Evolutionary conservation across 1,140 invertebrate genomes (phyloP), one percentile per base, ranked within the genome.

Genomic region (Drosophila bocqueti): DNA sequence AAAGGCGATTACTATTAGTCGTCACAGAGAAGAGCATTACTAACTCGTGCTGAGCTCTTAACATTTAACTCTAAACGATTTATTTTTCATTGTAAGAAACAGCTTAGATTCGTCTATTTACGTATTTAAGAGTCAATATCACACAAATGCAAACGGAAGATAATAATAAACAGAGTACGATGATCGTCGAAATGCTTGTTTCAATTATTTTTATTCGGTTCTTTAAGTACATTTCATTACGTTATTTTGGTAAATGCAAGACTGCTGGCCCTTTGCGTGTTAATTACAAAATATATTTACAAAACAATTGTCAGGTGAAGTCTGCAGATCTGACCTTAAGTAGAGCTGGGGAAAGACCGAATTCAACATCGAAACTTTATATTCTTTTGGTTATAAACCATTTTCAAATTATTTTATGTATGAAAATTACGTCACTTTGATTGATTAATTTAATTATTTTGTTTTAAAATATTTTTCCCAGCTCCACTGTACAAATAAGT

Each of bases 1-100:
- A 77, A 77, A 61, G 8, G 34, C 24, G 46, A 76, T 40, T 77
- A 77, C 75, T 77, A 77, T 61, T 77, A 77, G 75, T 59, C 7
- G 54, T 40, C 26, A 68, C 40, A 49, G 36, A 66, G 71, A 75
- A 66, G 71, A 75, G 61, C 61, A 76, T 72, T 58, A 76, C 72
- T 76, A 75, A 79, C 54, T 72, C 29, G 46, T 38, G 46, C 54
- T 73, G 59, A 59, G 76, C 74, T 77, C 76, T 52, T 7, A 58
- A 57, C 50, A 45, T 72, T 42, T 8, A 16, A 54, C 52, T 63
- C 6, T 49, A 76, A 54, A 52, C 42, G 21, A 62, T 29, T 63
- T 50, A 47, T 46, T 73, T 73, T 71, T 36, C 55, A 60, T 69
- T 49, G 21, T 24, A 18, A 13, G 26, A 3, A 26, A 36, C 47